A percentile compares a stretch with the other conserved stretches of the same genome.
Evolutionary conservation across 2,797 vertebrate species (phyloP).

Genomic region (Coregonus suidteri): DNA sequence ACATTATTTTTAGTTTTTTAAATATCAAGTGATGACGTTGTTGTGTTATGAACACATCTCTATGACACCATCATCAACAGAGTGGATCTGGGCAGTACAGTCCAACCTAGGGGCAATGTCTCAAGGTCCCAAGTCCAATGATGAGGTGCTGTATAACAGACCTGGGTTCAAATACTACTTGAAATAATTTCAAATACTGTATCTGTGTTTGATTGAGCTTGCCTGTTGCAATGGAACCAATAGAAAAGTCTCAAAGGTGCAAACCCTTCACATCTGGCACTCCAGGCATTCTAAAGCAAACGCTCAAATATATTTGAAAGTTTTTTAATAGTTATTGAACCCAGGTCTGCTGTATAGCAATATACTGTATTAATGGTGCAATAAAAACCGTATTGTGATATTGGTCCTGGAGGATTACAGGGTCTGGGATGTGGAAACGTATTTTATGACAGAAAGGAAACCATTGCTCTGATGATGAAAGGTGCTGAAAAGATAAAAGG

Average conservation of each 20-base stretch:
- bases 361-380: not conserved
- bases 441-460: not conserved
- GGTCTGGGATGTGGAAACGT: not conserved
- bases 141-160: not conserved
- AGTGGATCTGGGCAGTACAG: not conserved
- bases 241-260: not conserved
- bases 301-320: not conserved
- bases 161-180: not conserved
- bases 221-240: not conserved
- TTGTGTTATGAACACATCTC: constrained; percentile 16
- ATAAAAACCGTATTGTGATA: not conserved
- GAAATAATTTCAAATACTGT: not conserved
- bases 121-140: not conserved
- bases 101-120: not conserved
- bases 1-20: not conserved
- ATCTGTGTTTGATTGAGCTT: not conserved
- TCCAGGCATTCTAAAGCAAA: not conserved
- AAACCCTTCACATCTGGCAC: not conserved
- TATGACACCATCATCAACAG: constrained; percentile 1
- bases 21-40: not conserved
- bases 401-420: not conserved
- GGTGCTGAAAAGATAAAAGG: not conserved
- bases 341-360: too few relatives aligned
- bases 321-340: not conserved
- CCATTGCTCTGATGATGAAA: not conserved